Evolutionary conservation across 2,888 invertebrate genomes (phyloP).

Genomic region (Gymnoscelis rufifasciata): DNA sequence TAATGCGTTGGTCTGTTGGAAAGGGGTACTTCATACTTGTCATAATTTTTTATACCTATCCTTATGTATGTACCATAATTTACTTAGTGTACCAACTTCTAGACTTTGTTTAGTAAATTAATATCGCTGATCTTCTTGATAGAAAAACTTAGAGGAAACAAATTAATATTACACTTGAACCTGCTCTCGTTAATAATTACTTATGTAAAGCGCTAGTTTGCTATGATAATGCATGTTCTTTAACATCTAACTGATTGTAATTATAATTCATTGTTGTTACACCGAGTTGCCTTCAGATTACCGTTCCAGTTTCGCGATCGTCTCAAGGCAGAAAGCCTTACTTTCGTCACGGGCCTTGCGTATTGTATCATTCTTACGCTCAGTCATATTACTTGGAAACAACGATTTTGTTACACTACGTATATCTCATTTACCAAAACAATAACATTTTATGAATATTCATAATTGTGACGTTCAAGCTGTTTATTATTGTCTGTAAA

Average conservation of each 20-base stretch:
- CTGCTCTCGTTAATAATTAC: too few species aligned
- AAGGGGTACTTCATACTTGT: too few species aligned
- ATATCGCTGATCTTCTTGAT: too few species aligned
- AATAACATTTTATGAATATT: conserved; percentile 26
- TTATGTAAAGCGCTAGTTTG: too few species aligned
- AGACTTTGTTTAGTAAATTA: too few species aligned
- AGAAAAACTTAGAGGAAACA: too few species aligned
- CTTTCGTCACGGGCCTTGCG: conserved; percentile 16
- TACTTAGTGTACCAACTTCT: too few species aligned
- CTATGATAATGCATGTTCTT: too few species aligned
- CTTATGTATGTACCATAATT: too few species aligned
- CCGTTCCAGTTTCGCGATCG: conserved; percentile 27
- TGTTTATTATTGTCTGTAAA: conserved; percentile 1
- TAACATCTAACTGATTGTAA: conserved; percentile 1
- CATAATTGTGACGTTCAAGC: conserved; percentile 12
- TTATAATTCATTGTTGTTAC: conserved; percentile 4
- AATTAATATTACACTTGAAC: too few species aligned
- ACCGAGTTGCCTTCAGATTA: conserved; percentile 7
- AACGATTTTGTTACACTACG: conserved; percentile 18
- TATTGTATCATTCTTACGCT: conserved; percentile 24
- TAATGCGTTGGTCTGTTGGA: too few species aligned
- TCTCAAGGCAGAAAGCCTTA: conserved; percentile 10
- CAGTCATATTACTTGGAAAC: conserved; percentile 13
- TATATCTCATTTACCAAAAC: conserved; percentile 12
- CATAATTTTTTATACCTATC: too few species aligned